These are phyloP conservation scores for Stigmatopora nigra DNA, from an alignment of 2,113 vertebrate genomes.

Conservation along the genomic window DNA sequence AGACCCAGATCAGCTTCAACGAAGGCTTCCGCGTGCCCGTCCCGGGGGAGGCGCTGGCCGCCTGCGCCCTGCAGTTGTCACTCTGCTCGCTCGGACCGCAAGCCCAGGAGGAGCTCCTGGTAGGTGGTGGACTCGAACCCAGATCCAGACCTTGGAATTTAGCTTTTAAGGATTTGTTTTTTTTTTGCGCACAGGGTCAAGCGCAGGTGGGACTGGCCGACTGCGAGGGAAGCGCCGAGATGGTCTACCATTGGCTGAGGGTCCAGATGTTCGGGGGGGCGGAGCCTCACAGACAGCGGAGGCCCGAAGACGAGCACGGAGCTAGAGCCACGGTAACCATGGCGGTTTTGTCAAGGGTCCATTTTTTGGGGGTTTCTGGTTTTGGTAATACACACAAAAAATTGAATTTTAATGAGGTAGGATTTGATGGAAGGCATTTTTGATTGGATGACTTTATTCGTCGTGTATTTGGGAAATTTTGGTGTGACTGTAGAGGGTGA, in stretches of 20 bases:
- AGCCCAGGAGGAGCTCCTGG: constrained; percentile 86
- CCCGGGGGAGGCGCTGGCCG: constrained; percentile 70
- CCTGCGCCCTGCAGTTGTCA: constrained; percentile 81
- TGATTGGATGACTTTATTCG: too few relatives aligned
- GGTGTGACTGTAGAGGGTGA: too few relatives aligned
- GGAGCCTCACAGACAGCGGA: constrained; percentile 62
- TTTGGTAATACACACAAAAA: too few relatives aligned
- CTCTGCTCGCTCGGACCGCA: constrained; percentile 81
- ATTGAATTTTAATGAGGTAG: too few relatives aligned
- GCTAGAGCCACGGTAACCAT: constrained; percentile 55
- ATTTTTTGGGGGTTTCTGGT: too few relatives aligned
- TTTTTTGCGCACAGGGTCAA: constrained; percentile 72
- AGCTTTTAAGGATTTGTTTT: neutral
- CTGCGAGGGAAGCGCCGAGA: constrained; percentile 74
- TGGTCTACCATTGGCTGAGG: constrained; percentile 85
- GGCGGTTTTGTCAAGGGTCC: too few relatives aligned
- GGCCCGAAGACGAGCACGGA: constrained; percentile 64
- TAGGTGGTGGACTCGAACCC: constrained; percentile 49
- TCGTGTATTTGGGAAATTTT: too few relatives aligned
- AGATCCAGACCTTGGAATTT: too few relatives aligned
- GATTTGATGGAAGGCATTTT: too few relatives aligned
- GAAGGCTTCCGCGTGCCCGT: constrained; percentile 89
- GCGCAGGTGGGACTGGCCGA: constrained; percentile 80
- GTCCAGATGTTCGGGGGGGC: constrained; percentile 76
- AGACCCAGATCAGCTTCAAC: constrained; percentile 82